Conservation (phyloP, 2,113 vertebrate genomes). For the Cyanoramphus novaezelandiae region DNA sequence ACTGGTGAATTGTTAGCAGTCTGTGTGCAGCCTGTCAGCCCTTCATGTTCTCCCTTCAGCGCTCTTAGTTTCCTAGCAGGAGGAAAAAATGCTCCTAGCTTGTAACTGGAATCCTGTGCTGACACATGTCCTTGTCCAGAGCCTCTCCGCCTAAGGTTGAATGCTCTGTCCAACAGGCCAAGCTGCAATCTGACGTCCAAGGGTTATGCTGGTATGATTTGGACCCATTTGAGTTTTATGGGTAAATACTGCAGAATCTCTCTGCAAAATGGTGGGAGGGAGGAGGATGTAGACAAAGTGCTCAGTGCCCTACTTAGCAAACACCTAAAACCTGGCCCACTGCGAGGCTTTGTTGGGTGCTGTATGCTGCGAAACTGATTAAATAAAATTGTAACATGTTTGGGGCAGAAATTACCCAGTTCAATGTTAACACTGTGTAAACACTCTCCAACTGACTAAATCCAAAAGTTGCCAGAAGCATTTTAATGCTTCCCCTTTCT, state of each 20-base stretch:
- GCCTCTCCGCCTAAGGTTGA: background rate
- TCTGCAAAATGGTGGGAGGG: background rate
- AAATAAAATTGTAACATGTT: background rate
- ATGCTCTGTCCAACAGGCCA: background rate
- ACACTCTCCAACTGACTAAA: background rate
- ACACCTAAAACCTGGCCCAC: rapidly evolving
- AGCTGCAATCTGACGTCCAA: background rate
- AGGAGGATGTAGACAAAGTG: background rate
- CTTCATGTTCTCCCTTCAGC: background rate
- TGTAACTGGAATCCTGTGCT: background rate
- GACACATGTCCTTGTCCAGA: background rate
- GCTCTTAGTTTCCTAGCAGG: background rate
- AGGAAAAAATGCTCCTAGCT: background rate
- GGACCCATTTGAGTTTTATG: background rate
- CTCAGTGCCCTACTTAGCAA: background rate
- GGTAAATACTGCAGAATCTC: background rate
- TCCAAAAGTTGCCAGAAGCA: slow-evolving; percentile 10
- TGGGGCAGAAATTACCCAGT: background rate
- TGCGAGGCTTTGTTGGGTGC: background rate
- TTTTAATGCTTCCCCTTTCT: background rate
- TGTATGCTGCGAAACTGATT: background rate
- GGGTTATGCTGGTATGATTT: background rate
- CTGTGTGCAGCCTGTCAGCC: background rate
- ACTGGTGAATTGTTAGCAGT: background rate
- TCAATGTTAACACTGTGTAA: slow-evolving; percentile 7